Base-by-base conservation (phyloP, 2,797 vertebrate genomes). In the Tangara arthus region DNA sequence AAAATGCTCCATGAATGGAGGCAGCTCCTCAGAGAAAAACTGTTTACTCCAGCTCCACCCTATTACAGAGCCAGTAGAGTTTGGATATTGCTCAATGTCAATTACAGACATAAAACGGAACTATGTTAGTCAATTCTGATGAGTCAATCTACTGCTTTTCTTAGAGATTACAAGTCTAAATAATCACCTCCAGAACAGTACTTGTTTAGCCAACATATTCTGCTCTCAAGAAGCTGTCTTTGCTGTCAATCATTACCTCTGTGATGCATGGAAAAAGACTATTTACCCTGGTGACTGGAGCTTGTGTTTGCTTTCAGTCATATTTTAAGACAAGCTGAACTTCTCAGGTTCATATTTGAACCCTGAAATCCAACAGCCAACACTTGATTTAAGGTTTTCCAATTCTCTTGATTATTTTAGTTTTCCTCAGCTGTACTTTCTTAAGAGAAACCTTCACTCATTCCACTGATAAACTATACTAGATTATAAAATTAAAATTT, bases 141-240 rank as follows among this genome's bases (percentile, higher is more conserved):
- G 94, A 96, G 89, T 93, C 94, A 95, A 90, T 86, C 79, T 4
- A n/a, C 21, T 83, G 73, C 89, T 94, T 90, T 94, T 94, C 89
- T 94, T 93, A 44, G 94, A 96, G 87, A 93, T 83, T 89, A 76
- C 73, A 63, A 42, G 88, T 27, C 60, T 41, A 82, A 94, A 82
- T 57, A 56, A 82, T 60, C 53, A 63, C 4, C 3, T 65, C 52
- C 70, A 90, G 69, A 90, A 55, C 17, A 76, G 57, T 5, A 17
- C 42, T 72, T 87, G 46, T 80, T 89, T 60, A 87, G 71, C 83
- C 71, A 93, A 84, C 14, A 52, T 0, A 37, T 5, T 39, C 21
- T 50, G 49, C 55, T 90, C 86, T 88, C 57, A 86, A 41, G 69
- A 64, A 78, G 41, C 30, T 73, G 80, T 69, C 82, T 72, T 57